These are phyloP conservation scores for Enoplolaimus lenunculus DNA, from an alignment of 2,888 invertebrate species.

Conservation along the genomic window DNA sequence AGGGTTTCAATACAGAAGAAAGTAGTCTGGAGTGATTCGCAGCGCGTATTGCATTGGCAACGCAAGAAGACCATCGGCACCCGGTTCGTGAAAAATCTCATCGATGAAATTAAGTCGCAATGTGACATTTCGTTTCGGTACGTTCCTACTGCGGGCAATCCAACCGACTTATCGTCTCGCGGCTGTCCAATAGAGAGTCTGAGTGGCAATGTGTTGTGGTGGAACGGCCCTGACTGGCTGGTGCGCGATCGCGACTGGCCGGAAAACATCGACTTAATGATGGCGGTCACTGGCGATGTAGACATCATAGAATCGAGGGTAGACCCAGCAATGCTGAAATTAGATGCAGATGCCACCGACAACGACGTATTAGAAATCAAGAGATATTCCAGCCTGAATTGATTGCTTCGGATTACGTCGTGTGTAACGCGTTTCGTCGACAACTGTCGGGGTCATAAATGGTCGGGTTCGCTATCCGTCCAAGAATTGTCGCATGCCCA, in stretches of 20 bases:
- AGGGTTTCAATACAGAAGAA: constrained; percentile 22
- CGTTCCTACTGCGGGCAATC: constrained; percentile 29
- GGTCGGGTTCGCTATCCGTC: not conserved
- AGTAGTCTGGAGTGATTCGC: constrained; percentile 26
- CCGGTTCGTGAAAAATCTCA: constrained; percentile 28
- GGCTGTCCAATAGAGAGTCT: constrained; percentile 26
- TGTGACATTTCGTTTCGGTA: constrained; percentile 27
- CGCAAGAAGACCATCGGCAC: constrained; percentile 1
- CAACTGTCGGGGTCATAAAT: not conserved
- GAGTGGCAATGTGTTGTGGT: constrained; percentile 26
- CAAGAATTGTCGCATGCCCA: not conserved
- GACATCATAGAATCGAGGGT: too few relatives aligned
- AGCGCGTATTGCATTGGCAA: constrained; percentile 28
- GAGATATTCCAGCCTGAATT: not conserved
- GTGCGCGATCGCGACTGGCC: not conserved
- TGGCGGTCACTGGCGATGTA: not conserved
- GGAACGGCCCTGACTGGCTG: constrained; percentile 27
- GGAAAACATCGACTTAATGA: not conserved
- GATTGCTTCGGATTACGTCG: not conserved
- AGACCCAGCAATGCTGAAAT: too few relatives aligned
- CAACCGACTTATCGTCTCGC: constrained; percentile 31
- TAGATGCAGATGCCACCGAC: not conserved
- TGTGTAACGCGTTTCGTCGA: not conserved
- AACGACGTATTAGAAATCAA: not conserved
- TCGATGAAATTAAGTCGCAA: constrained; percentile 27